Evolutionary conservation across 2,888 invertebrate species (phyloP), one percentile per base, ranked within the genome.

Genomic region (Augochlorella aurata): DNA sequence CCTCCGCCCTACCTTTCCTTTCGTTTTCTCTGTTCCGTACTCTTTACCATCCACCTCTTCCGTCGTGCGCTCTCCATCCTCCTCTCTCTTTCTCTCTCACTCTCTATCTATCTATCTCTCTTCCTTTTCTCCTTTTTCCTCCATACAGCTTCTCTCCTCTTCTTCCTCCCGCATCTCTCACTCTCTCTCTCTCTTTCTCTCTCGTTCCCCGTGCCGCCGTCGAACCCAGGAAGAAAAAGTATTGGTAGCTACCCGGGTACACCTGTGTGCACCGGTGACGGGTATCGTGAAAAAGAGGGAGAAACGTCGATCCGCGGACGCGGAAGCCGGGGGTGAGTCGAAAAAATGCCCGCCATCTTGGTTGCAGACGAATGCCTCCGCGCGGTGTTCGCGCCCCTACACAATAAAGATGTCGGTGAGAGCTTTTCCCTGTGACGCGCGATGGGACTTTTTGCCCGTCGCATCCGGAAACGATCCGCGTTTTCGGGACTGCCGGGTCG

Each of bases 281-380:
- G 84, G 77, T 63, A 86, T 88, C 76, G 84, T 79, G 72, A 87
- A 50, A 80, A 71, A 45, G 72, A 76, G 79, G 83, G 74, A 73
- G 75, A 83, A 87, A 80, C 71, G 87, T 83, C 87, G 87, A 88
- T 87, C 76, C 67, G 81, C 24, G 67, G 74, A 38, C 14, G 67
- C n/a, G 81, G 67, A 68, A 71, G 49, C 71, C 63, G 29, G 16
- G 74, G 69, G 63, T 45, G 79, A 82, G 70, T 77, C 49, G 74
- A 82, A 84, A 87, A 87, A 88, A 81, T 76, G 82, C 67, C 68
- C 82, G 87, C 87, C 86, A 88, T 86, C 85, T 86, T 86, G 82
- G 82, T 49, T 44, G 78, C 68, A 45, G 68, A 7, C 66, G 68
- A 72, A 68, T 58, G 44, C 54, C 29, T 44, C 70, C 65, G 63